Evolutionary conservation across 2,888 invertebrate genomes (phyloP).

Genomic region (Halictus ligatus): DNA sequence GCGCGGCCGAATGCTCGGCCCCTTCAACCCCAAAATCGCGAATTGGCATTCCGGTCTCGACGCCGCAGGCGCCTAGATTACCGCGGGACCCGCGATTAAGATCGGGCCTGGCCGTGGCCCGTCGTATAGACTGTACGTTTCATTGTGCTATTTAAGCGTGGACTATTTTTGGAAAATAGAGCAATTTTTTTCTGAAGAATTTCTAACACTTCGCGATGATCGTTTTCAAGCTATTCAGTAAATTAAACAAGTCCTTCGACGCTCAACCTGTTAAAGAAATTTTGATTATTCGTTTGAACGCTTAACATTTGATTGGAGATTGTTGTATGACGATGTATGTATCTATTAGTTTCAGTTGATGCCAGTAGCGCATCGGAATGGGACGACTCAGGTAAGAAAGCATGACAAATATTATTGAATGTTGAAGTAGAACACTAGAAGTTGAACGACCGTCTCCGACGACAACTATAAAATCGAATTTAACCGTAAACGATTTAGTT

Average conservation of each 20-base stretch:
- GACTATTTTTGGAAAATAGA: too few relatives aligned
- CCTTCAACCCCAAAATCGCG: conserved; percentile 1
- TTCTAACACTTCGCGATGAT: background rate
- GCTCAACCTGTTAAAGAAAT: background rate
- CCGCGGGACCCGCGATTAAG: conserved; percentile 39
- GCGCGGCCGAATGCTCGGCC: background rate
- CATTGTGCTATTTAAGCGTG: background rate
- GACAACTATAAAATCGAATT: background rate
- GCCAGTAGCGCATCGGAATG: fast-evolving
- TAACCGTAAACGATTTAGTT: background rate
- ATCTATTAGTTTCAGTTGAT: background rate
- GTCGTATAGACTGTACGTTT: conserved; percentile 65
- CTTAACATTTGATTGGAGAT: background rate
- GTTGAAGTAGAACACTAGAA: too few relatives aligned
- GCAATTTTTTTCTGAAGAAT: background rate
- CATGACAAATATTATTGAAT: background rate
- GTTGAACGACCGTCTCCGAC: too few relatives aligned
- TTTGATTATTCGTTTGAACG: background rate
- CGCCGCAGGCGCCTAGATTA: conserved; percentile 9
- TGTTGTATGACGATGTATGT: background rate
- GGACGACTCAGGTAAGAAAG: background rate
- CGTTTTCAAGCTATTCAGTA: background rate
- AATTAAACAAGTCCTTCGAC: background rate
- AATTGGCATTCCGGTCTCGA: background rate
- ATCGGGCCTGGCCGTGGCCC: conserved; percentile 67